phyloP scores from a whole-genome alignment of 2,113 vertebrate genomes.

The Microcebus griseorufus region DNA sequence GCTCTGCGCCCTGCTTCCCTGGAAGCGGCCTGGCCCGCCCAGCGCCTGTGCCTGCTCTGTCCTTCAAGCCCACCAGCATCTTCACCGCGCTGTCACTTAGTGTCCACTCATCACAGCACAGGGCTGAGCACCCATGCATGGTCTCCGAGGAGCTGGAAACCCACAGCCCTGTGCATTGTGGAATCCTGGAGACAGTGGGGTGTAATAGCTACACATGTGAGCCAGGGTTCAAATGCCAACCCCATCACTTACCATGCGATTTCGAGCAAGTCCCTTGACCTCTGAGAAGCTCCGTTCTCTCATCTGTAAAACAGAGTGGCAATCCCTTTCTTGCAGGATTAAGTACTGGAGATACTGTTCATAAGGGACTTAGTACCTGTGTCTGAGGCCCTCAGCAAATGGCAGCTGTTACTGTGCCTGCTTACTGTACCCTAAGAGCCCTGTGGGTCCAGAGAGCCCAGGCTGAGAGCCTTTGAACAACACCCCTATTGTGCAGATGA shows the following conservation, averaged over 20 bases:
- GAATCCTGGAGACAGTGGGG: background rate
- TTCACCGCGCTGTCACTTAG: background rate
- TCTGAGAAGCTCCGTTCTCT: background rate
- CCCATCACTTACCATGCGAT: background rate
- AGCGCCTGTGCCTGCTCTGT: background rate
- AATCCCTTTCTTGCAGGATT: background rate
- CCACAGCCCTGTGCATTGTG: rapidly evolving
- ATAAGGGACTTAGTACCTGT: background rate
- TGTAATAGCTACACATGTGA: background rate
- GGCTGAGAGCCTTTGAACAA: background rate
- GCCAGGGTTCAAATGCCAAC: background rate
- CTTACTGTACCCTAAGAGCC: background rate
- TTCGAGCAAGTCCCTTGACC: background rate
- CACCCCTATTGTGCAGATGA: background rate
- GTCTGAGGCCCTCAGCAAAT: background rate
- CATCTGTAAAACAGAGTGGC: background rate
- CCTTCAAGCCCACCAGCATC: background rate
- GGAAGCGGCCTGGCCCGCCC: background rate
- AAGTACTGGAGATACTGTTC: background rate
- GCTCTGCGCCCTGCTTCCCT: background rate
- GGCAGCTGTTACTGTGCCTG: background rate
- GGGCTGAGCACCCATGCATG: rapidly evolving
- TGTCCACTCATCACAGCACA: background rate
- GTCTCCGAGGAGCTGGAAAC: background rate
- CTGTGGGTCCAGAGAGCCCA: background rate